Evolutionary conservation across 2,113 vertebrate species (phyloP), one percentile per base, ranked within the genome.

Genomic region (Passer domesticus): DNA sequence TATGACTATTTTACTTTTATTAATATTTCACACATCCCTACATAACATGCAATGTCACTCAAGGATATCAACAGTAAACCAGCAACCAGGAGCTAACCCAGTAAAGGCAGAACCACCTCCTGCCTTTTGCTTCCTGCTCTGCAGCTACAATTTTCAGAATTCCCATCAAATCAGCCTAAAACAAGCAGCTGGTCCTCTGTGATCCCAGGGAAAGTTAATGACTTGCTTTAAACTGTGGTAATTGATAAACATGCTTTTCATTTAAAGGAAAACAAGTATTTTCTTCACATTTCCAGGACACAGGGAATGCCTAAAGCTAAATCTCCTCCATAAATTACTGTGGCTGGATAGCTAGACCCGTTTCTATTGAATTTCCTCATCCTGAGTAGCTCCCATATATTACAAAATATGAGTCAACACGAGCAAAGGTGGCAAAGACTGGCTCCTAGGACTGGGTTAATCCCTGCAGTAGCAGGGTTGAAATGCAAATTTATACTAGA

Each of bases 201-300:
- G 46, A 62, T 50, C 24, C 23, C n/a, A 66, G 41, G 16, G 23
- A 87, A 82, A 79, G 31, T 60, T 86, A 84, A 53, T 18, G 13
- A 55, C 50, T 64, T 0, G 0, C 37, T 79, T 92, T 53, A 79
- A 90, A 77, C 9, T 39, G 8, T 1, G 6, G 37, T 55, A 75
- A 91, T 67, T 69, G 8, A 80, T 77, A 74, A 86, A 59, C 6
- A 21, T 14, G 28, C 1, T 77, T 90, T 82, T 77, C 0, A 2
- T 70, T 86, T 60, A 83, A 63, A 86, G 41, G 63, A 88, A 78
- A 95, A 19, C 10, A 67, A 76, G 20, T 20, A 23, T 66, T 90
- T 83, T 74, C 30, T 74, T 70, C 59, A 44, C 13, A 70, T 80
- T 68, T 93, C 72, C 4, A 12, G 52, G 64, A 74, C 7, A 59